These are phyloP conservation scores for Dermochelys coriacea DNA, from an alignment of 2,797 vertebrate species.

Conservation along the genomic window DNA sequence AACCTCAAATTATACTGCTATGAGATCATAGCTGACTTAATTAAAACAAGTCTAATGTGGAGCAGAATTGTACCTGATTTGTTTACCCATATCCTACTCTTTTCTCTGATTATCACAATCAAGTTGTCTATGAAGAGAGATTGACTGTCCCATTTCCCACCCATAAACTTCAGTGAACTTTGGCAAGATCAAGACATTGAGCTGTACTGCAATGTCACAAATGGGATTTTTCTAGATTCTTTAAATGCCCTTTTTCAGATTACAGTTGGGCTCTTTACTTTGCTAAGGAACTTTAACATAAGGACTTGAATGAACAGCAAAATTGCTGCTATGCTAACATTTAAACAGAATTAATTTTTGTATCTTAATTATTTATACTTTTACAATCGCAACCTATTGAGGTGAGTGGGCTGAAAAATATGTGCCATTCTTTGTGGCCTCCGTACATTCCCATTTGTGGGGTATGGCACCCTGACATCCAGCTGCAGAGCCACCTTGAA, in stretches of 20 bases:
- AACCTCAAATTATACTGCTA: slow-evolving; percentile 58
- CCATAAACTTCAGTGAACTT: slow-evolving; percentile 50
- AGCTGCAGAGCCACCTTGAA: background rate
- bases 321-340: slow-evolving; percentile 23
- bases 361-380: slow-evolving; percentile 12
- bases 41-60: slow-evolving; percentile 57
- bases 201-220: slow-evolving; percentile 46
- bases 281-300: background rate
- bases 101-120: slow-evolving; percentile 29
- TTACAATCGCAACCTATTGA: background rate
- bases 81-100: slow-evolving; percentile 4
- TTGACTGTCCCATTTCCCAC: slow-evolving; percentile 35
- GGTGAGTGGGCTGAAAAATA: background rate
- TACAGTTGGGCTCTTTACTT: background rate
- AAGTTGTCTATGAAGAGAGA: slow-evolving; percentile 2
- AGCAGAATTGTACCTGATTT: slow-evolving; percentile 65
- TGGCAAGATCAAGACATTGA: slow-evolving; percentile 4
- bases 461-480: fast-evolving
- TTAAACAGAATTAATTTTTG: slow-evolving; percentile 14
- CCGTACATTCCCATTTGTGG: fast-evolving
- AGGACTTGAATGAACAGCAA: slow-evolving; percentile 10
- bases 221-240: slow-evolving; percentile 48
- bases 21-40: slow-evolving; percentile 69
- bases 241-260: slow-evolving; percentile 20
- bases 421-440: fast-evolving